A percentile compares a stretch with the other conserved stretches of the same genome.
These are phyloP conservation scores for Linnaemya vulpina DNA, from an alignment of 2,888 invertebrate species.

Conservation along the genomic window DNA sequence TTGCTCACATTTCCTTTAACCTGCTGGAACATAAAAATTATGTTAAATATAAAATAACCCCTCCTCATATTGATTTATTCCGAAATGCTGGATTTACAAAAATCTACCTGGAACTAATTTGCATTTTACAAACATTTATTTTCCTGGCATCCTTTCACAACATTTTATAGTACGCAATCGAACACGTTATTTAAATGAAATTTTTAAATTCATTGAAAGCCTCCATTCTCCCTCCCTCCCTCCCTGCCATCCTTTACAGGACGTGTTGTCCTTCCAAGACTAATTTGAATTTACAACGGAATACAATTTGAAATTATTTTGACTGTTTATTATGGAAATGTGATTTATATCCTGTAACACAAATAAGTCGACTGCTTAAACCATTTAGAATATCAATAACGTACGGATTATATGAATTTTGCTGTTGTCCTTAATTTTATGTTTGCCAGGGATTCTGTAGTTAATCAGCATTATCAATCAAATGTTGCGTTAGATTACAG, in stretches of 20 bases:
- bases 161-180: background rate
- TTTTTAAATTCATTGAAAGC: conserved; percentile 1
- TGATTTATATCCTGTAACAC: background rate
- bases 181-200: conserved; percentile 9
- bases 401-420: background rate
- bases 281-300: background rate
- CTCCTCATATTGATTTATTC: background rate
- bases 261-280: background rate
- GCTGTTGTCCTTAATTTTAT: background rate
- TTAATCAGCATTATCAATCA: background rate
- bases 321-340: background rate
- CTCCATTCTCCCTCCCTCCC: too few species aligned
- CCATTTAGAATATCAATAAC: background rate
- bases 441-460: background rate
- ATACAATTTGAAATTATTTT: background rate
- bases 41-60: background rate
- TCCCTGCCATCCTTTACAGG: too few species aligned
- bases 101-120: background rate
- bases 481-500: background rate
- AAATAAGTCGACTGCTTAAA: background rate
- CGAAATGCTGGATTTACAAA: background rate
- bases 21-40: background rate
- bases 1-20: background rate
- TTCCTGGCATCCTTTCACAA: background rate
- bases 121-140: conserved; percentile 18